Evolutionary conservation across 2,888 invertebrate species (phyloP).

Genomic region (Epinotia ramella): DNA sequence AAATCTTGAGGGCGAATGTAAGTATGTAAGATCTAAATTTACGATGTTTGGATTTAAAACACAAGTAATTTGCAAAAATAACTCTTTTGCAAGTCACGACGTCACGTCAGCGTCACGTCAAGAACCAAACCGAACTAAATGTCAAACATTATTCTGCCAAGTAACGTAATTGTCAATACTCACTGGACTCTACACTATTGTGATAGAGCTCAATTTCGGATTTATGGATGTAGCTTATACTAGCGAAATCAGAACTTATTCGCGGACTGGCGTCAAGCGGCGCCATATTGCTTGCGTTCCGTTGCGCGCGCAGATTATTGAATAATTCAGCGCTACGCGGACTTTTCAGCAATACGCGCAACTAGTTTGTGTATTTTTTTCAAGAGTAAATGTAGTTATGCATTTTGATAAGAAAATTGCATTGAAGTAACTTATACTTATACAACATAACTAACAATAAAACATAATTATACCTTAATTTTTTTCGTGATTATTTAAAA

Average conservation of each 20-base stretch:
- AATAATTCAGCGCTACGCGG: not conserved
- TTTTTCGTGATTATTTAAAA: too few relatives aligned
- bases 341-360: not conserved
- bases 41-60: not conserved
- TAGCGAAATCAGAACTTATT: not conserved
- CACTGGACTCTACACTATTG: too few relatives aligned
- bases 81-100: conserved; percentile 35
- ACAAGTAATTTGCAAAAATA: conserved; percentile 33
- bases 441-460: too few relatives aligned
- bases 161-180: not conserved
- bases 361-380: too few relatives aligned
- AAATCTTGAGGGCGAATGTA: not conserved
- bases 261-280: not conserved
- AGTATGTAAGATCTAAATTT: not conserved
- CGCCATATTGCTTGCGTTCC: conserved; percentile 17
- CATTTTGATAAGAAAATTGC: too few relatives aligned
- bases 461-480: too few relatives aligned
- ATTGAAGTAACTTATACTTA: too few relatives aligned
- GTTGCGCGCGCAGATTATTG: conserved; percentile 41
- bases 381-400: too few relatives aligned
- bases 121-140: not conserved
- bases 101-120: too few relatives aligned
- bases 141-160: conserved; percentile 8
- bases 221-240: not conserved
- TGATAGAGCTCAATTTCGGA: not conserved